These are phyloP conservation scores for Phoeniculus purpureus DNA, from an alignment of 2,797 vertebrate genomes.

Conservation along the genomic window DNA sequence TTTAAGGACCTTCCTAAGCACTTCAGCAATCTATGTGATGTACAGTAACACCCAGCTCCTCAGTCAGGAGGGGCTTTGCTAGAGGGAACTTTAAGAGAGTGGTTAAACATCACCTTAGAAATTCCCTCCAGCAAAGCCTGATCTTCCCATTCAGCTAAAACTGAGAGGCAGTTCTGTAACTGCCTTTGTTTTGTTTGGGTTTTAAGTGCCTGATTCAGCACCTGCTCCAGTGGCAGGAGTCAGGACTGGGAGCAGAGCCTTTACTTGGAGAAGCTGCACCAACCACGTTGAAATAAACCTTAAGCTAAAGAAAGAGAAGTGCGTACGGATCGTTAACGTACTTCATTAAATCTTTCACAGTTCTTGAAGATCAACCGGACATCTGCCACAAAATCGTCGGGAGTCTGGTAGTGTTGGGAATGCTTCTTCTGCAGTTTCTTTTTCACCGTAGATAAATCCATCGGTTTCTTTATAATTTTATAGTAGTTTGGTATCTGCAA, in stretches of 20 bases:
- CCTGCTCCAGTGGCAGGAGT: conserved; percentile 6
- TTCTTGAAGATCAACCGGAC: conserved; percentile 97
- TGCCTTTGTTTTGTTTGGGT: background rate
- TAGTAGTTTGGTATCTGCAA: conserved; percentile 98
- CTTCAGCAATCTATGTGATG: background rate
- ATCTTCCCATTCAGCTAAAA: background rate
- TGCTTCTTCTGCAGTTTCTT: conserved; percentile 92
- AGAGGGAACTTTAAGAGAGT: no score
- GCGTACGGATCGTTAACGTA: conserved; percentile 83
- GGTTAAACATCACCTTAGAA: no score
- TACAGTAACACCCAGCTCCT: background rate
- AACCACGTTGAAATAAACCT: background rate
- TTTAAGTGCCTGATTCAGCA: background rate
- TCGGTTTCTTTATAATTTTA: conserved; percentile 99
- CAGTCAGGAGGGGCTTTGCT: background rate
- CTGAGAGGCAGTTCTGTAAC: background rate
- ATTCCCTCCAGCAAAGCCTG: background rate
- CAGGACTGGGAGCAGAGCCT: conserved; percentile 7
- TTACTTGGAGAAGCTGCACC: background rate
- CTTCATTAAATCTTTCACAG: conserved; percentile 99
- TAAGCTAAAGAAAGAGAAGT: background rate
- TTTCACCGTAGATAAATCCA: conserved; percentile 97
- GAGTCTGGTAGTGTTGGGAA: conserved; percentile 90
- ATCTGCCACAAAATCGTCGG: conserved; percentile 92
- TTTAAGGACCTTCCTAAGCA: background rate